Evolutionary conservation across 2,888 invertebrate species (phyloP).

Genomic region (Neoascia interrupta): DNA sequence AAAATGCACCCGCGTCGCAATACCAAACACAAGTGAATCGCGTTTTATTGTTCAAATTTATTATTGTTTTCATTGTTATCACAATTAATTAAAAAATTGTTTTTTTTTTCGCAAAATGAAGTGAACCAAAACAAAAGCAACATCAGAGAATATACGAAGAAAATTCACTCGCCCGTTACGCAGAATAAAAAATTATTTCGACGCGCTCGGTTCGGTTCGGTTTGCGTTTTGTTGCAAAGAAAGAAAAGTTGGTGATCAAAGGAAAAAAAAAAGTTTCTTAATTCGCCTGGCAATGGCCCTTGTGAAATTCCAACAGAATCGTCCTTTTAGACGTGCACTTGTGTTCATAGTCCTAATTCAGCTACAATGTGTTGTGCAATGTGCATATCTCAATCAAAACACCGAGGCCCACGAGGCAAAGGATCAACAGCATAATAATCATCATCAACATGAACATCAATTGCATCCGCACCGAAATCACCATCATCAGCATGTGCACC

Average conservation of each 20-base stretch:
- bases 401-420: slow-evolving; percentile 33
- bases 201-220: slow-evolving; percentile 26
- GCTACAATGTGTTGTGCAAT: slow-evolving; percentile 46
- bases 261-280: background rate
- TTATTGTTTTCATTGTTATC: slow-evolving; percentile 60
- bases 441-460: slow-evolving; percentile 54
- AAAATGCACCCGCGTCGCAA: slow-evolving; percentile 62
- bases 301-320: slow-evolving; percentile 29
- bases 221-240: background rate
- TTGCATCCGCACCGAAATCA: slow-evolving; percentile 59
- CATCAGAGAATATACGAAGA: slow-evolving; percentile 21
- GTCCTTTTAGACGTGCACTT: no score
- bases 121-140: slow-evolving; percentile 54
- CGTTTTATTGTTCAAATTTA: slow-evolving; percentile 43
- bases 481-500: slow-evolving; percentile 65
- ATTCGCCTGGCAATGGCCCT: slow-evolving; percentile 45
- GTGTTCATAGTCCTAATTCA: slow-evolving; percentile 50
- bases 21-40: slow-evolving; percentile 57
- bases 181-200: background rate
- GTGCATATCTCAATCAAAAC: slow-evolving; percentile 51
- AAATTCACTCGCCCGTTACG: slow-evolving; percentile 9
- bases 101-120: no score
- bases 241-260: slow-evolving; percentile 1
- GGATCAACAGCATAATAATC: slow-evolving; percentile 40
- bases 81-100: no score